A percentile compares a stretch with the other conserved stretches of the same genome.
These are phyloP conservation scores for Leptinotarsa defecta DNA, from an alignment of 1,140 invertebrate species.

Conservation along the genomic window DNA sequence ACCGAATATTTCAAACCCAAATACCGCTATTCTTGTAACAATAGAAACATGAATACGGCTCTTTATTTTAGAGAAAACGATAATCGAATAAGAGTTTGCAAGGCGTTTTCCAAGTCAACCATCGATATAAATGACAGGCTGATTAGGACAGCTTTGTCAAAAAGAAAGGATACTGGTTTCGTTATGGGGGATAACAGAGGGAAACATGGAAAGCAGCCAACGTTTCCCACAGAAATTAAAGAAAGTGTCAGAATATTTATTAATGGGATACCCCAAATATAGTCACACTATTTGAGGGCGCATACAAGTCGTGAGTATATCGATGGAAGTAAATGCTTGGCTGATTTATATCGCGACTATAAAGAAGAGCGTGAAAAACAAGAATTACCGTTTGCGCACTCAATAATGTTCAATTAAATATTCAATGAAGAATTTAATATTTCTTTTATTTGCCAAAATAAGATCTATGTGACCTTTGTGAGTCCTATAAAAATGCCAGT, in stretches of 20 bases:
- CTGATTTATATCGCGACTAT: too few species aligned
- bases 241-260: constrained; percentile 34
- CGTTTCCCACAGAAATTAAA: constrained; percentile 32
- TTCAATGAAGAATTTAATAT: constrained; percentile 53
- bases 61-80: constrained; percentile 32
- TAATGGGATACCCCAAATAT: constrained; percentile 47
- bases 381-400: constrained; percentile 12
- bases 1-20: constrained; percentile 20
- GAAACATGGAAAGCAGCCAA: constrained; percentile 21
- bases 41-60: constrained; percentile 17
- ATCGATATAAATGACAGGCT: constrained; percentile 27
- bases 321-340: constrained; percentile 48
- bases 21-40: constrained; percentile 31
- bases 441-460: constrained; percentile 54
- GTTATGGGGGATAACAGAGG: constrained; percentile 21
- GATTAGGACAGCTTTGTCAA: constrained; percentile 7
- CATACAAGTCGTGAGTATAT: constrained; percentile 49
- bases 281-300: constrained; percentile 50
- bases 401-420: constrained; percentile 33
- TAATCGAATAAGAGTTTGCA: constrained; percentile 31
- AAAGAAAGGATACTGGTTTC: background rate
- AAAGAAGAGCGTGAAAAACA: too few species aligned
- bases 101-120: constrained; percentile 33
- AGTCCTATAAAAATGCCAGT: constrained; percentile 46
- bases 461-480: constrained; percentile 53